Evolutionary conservation across 2,113 vertebrate species (phyloP).

Genomic region (Eurystomus gularis): DNA sequence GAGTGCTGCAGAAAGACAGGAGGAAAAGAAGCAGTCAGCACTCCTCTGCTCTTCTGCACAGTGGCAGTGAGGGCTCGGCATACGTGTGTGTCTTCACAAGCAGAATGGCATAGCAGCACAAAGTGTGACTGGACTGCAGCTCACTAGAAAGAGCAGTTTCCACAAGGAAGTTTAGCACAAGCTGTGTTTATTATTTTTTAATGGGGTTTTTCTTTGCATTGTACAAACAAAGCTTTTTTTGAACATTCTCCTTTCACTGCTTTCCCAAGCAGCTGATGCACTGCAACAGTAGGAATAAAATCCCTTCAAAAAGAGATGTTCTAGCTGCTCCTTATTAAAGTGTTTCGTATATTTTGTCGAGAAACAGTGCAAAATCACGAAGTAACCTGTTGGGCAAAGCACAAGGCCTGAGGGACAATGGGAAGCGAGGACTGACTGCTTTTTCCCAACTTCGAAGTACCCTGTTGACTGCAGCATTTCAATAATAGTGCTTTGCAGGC

Average conservation of each 20-base stretch:
- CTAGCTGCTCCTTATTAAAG: neutral
- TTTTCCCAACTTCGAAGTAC: neutral
- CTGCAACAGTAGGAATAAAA: neutral
- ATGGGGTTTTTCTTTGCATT: neutral
- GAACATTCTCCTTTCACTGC: neutral
- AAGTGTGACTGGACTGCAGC: neutral
- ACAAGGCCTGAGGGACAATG: neutral
- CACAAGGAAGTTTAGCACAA: neutral
- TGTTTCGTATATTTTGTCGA: neutral
- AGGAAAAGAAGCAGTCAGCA: neutral
- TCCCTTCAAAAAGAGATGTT: neutral
- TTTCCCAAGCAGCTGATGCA: neutral
- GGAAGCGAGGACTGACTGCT: neutral
- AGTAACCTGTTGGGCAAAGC: neutral
- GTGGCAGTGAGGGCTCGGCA: fast-evolving
- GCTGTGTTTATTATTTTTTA: neutral
- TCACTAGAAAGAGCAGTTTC: neutral
- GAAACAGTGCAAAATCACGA: neutral
- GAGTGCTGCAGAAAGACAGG: neutral
- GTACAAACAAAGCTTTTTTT: neutral
- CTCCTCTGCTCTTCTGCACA: neutral
- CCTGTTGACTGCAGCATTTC: neutral
- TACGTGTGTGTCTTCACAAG: fast-evolving
- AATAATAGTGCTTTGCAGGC: neutral
- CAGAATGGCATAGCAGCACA: neutral